Conservation (phyloP, 1,140 invertebrate genomes). For the Pachypeltis micranthus region DNA sequence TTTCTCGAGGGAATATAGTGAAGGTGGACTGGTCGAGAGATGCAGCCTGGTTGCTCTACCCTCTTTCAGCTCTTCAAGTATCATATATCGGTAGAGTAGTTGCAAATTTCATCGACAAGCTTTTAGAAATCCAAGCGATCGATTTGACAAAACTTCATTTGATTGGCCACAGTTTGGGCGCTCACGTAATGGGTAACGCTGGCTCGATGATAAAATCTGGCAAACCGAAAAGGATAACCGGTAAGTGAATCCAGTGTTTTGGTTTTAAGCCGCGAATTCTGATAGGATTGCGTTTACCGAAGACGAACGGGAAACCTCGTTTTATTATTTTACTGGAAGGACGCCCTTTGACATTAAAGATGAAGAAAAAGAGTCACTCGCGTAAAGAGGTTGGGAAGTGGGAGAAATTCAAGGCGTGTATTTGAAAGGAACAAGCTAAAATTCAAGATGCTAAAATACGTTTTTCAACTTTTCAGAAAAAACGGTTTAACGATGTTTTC, state of each 20-base stretch:
- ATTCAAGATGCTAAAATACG: too few species aligned
- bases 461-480: too few species aligned
- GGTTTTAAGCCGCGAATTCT: too few species aligned
- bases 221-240: neutral
- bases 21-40: conserved; percentile 14
- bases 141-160: neutral
- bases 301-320: too few species aligned
- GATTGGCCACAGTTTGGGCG: conserved; percentile 10
- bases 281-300: too few species aligned
- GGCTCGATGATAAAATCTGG: neutral
- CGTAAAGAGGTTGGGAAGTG: too few species aligned
- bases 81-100: conserved; percentile 1
- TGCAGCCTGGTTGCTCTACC: conserved; percentile 12
- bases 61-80: conserved; percentile 8
- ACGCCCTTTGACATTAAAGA: too few species aligned
- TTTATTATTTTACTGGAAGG: too few species aligned
- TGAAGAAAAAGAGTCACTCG: too few species aligned
- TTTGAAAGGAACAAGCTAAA: too few species aligned
- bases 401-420: too few species aligned
- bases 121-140: neutral
- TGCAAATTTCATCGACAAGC: neutral
- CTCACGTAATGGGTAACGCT: conserved; percentile 3
- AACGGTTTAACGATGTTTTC: too few species aligned
- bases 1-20: conserved; percentile 4
- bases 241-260: neutral